These are phyloP conservation scores for Lysiphlebus fabarum DNA, from an alignment of 1,140 invertebrate genomes.

Conservation along the genomic window DNA sequence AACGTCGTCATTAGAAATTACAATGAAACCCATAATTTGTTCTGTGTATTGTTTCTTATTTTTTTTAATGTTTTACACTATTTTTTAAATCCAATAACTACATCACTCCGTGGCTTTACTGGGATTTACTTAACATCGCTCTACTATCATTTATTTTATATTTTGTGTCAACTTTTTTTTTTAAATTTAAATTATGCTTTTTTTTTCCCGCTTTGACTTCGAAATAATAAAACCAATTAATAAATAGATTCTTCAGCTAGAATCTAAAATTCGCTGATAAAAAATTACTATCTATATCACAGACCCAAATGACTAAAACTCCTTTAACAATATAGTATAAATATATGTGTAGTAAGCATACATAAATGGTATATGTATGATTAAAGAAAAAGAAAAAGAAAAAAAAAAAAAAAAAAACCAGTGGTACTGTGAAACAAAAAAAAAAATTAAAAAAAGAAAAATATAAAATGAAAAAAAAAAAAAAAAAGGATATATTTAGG, in stretches of 20 bases:
- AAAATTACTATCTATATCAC: slow-evolving; percentile 58
- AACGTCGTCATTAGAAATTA: slow-evolving; percentile 40
- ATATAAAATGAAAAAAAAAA: slow-evolving; percentile 36
- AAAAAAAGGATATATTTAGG: slow-evolving; percentile 37
- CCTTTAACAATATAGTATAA: slow-evolving; percentile 58
- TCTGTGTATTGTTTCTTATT: too few relatives aligned
- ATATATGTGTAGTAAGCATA: slow-evolving; percentile 47
- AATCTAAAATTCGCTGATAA: slow-evolving; percentile 50
- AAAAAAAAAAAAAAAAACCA: too few relatives aligned
- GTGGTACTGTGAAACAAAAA: slow-evolving; percentile 13
- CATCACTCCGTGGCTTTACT: slow-evolving; percentile 45
- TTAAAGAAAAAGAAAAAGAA: too few relatives aligned
- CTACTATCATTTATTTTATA: slow-evolving; percentile 21
- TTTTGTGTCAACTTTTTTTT: slow-evolving; percentile 32
- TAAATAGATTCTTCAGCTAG: too few relatives aligned
- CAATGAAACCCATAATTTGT: slow-evolving; percentile 30
- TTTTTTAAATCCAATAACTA: slow-evolving; percentile 28
- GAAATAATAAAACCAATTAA: slow-evolving; percentile 53
- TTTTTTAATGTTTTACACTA: slow-evolving; percentile 14
- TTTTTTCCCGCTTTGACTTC: slow-evolving; percentile 33
- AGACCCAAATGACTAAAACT: slow-evolving; percentile 57
- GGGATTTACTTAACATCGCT: slow-evolving; percentile 7
- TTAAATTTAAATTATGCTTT: slow-evolving; percentile 7
- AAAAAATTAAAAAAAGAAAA: slow-evolving; percentile 23
- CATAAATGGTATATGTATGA: slow-evolving; percentile 35